These are phyloP conservation scores for Plemyria rubiginata DNA, from an alignment of 2,888 invertebrate species.

Conservation along the genomic window DNA sequence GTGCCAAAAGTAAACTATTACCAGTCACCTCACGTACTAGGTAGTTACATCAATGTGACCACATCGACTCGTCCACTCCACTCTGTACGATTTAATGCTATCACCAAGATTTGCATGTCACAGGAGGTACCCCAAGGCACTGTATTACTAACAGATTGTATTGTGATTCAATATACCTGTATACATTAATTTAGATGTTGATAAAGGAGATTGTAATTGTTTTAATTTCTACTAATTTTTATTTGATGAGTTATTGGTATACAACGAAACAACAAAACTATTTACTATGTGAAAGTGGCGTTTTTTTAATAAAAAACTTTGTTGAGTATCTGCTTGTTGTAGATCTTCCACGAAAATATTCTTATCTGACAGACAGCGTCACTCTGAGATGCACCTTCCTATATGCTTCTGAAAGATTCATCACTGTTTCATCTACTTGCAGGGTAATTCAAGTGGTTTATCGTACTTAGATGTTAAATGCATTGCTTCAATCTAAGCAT, in stretches of 20 bases:
- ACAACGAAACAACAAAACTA: no score
- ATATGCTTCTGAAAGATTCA: neutral
- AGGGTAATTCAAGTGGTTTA: neutral
- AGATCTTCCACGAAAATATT: no score
- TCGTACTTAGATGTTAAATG: neutral
- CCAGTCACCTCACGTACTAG: constrained; percentile 58
- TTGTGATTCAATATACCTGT: constrained; percentile 61
- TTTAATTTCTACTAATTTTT: neutral
- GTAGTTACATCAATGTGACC: constrained; percentile 75
- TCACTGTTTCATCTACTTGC: neutral
- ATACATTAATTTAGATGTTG: constrained; percentile 55
- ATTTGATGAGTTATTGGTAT: neutral
- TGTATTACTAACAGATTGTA: constrained; percentile 65
- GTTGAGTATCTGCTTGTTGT: no score
- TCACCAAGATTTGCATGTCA: constrained; percentile 84
- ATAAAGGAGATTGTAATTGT: constrained; percentile 10
- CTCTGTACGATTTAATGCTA: constrained; percentile 79
- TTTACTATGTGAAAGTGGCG: no score
- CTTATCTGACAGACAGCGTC: no score
- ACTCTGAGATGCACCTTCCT: no score
- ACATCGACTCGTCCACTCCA: constrained; percentile 65
- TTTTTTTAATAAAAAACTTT: no score
- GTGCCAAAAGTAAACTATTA: constrained; percentile 40
- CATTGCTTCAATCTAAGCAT: neutral
- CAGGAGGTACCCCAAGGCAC: constrained; percentile 68